Evolutionary conservation across 2,113 vertebrate species (phyloP).

Genomic region (Brachypodius melanocephalos): DNA sequence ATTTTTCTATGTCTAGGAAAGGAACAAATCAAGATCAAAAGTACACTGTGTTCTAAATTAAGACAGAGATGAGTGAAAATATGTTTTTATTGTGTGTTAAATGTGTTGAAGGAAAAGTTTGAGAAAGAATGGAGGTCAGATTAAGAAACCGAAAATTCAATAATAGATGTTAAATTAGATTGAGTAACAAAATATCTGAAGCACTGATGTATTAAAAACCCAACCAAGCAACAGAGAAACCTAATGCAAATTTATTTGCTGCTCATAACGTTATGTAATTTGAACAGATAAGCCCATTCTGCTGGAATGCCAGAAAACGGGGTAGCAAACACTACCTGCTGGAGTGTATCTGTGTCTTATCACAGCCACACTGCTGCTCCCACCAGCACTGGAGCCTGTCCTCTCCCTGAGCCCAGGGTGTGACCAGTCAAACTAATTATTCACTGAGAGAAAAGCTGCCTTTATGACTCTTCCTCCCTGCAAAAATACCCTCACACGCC

Average conservation of each 20-base stretch:
- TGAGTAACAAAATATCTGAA: not conserved
- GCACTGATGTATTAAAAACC: not conserved
- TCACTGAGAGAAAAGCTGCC: not conserved
- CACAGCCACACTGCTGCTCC: not conserved
- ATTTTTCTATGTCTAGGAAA: not conserved
- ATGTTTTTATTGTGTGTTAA: not conserved
- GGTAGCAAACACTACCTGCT: not conserved
- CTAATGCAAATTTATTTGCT: not conserved
- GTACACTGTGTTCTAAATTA: conserved; percentile 2
- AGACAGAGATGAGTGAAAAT: not conserved
- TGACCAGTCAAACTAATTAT: not conserved
- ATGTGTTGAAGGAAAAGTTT: not conserved
- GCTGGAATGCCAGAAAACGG: not conserved
- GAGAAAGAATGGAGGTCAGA: not conserved
- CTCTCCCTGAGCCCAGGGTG: not conserved
- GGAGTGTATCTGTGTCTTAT: not conserved
- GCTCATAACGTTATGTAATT: not conserved
- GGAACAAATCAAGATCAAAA: not conserved
- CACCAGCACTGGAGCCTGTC: not conserved
- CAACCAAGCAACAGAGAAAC: not conserved
- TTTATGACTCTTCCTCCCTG: not conserved
- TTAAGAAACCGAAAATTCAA: not conserved
- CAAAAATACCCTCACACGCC: accelerated
- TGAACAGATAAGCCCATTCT: not conserved
- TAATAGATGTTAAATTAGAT: not conserved